These are phyloP conservation scores for Hydrophis major DNA, from an alignment of 2,797 vertebrate species.

Conservation along the genomic window DNA sequence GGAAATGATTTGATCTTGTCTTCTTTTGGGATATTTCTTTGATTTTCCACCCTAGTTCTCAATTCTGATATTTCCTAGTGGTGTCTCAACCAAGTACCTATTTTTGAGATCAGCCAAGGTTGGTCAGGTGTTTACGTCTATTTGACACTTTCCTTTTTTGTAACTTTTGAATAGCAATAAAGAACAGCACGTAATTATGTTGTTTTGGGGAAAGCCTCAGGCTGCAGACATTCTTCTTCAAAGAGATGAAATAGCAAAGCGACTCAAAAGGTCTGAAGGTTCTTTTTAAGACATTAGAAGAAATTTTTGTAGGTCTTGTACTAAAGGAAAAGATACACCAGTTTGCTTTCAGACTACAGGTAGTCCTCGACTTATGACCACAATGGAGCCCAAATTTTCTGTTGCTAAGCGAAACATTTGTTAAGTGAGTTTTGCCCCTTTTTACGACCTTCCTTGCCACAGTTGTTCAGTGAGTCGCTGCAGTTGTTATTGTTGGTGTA, in stretches of 20 bases:
- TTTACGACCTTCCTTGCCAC: neutral
- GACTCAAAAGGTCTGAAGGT: neutral
- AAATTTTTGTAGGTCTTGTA: neutral
- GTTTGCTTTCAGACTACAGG: neutral
- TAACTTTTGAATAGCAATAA: conserved; percentile 3
- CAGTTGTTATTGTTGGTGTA: neutral
- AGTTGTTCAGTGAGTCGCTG: neutral
- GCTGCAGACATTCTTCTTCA: neutral
- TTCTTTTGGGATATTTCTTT: neutral
- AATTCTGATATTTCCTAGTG: neutral
- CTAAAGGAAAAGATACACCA: neutral
- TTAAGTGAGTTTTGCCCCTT: neutral
- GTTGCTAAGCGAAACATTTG: neutral
- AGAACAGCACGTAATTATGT: neutral
- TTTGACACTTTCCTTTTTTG: neutral
- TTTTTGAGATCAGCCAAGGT: neutral
- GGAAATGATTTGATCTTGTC: neutral
- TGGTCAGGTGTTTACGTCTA: neutral
- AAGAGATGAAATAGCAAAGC: neutral
- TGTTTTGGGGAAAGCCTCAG: neutral
- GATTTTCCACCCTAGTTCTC: neutral
- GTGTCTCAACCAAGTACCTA: neutral
- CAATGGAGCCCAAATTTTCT: neutral
- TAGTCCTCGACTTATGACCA: neutral
- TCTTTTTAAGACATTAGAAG: neutral